Conservation (phyloP, 2,797 vertebrate genomes). For the Chloroceryle amazona region DNA sequence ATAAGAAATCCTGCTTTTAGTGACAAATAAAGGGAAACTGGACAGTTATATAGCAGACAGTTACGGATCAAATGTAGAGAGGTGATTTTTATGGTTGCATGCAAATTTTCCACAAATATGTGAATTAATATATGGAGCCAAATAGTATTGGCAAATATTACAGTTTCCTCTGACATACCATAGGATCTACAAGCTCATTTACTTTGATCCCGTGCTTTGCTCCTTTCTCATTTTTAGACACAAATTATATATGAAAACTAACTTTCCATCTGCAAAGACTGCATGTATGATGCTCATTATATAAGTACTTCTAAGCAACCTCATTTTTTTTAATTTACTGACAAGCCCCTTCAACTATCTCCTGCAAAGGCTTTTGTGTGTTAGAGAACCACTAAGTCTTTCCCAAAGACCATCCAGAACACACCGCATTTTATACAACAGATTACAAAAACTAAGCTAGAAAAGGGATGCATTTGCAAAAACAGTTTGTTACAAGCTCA, state of each 20-base stretch:
- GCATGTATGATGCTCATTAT: background rate
- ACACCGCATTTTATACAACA: background rate
- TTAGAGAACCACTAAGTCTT: background rate
- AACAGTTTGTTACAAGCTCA: background rate
- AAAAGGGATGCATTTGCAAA: background rate
- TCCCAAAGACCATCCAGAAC: background rate
- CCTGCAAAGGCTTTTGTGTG: background rate
- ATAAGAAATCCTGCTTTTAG: background rate
- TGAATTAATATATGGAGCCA: background rate
- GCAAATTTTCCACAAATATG: background rate
- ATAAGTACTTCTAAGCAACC: background rate
- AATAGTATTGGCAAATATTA: background rate
- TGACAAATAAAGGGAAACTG: background rate
- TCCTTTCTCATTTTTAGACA: background rate
- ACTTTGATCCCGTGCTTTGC: background rate
- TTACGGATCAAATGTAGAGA: background rate
- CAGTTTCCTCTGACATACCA: background rate
- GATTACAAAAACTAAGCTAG: background rate
- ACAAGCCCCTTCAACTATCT: background rate
- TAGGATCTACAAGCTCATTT: background rate
- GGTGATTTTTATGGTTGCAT: background rate
- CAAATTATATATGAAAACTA: background rate
- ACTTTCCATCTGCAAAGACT: background rate
- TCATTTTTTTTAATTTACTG: background rate
- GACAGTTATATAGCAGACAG: no score